Base-by-base conservation (phyloP, 2,113 vertebrate species). In the Macheiramphus alcinus region DNA sequence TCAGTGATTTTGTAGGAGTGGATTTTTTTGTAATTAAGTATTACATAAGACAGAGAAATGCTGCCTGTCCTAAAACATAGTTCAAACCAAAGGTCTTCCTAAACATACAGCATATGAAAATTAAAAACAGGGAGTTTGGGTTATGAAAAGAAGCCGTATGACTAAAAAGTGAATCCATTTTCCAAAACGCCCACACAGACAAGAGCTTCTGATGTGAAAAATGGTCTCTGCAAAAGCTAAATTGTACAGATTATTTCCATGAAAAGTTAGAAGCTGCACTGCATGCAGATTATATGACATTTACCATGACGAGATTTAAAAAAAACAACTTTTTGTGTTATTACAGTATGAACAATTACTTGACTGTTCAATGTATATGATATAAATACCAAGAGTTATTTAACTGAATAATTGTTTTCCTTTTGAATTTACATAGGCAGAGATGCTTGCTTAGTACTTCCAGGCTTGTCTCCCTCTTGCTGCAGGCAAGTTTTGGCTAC, bases 181-280 rank as follows among this genome's bases (percentile, higher is more conserved):
- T 96, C 96, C 97, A 95, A 70, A 96, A 98, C 98, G 87, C 98
- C 98, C 98, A 98, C 98, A 96, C 89, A 98, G 96, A 97, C 87
- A 96, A 95, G 94, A 96, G 96, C 97, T 98, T 93, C 97, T 98
- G 94, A 98, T 97, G 89, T 90, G 93, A 96, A 97, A 97, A 98
- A 98, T 90, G 92, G 96, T 97, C 97, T 97, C 80, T 67, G 93
- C 89, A 94, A 94, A 97, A 98, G 96, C 97, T 97, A 88, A 98
- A 97, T 94, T 95, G 94, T 88, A 97, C 76, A 92, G 86, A 88
- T 80, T 92, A 95, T 87, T 94, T 86, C 76, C 90, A 87, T 70
- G 82, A 96, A 89, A 96, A 98, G 95, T 95, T 84, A 76, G 94
- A 97, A 20, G 85, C 84, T 93, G 58, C 18, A 84, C 61, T 88